Base-by-base conservation (phyloP, 2,113 vertebrate species). In the Amphiprion ocellaris region DNA sequence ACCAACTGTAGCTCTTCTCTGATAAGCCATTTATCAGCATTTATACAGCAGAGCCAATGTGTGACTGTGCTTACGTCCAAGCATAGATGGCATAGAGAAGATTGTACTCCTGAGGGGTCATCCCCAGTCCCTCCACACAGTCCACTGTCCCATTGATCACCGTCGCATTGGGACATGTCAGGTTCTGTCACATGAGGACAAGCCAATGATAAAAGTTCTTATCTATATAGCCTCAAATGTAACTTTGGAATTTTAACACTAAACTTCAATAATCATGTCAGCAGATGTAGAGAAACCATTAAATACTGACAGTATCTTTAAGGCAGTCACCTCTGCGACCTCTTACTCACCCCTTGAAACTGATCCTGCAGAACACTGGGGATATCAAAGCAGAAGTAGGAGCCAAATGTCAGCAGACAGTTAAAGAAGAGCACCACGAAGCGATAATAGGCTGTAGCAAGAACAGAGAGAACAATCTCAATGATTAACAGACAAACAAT, bases 331-430 rank as follows among this genome's bases (percentile, higher is more conserved):
- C 3, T 1, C 5, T 23, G 14, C 1, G 2, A 4, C 2, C 30
- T 30, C 21, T 16, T 63, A 75, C 94, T 94, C 11, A 96, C 94
- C 85, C 96, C 95, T 68, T 96, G 96, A 55, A 96, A 94, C 86
- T 95, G 95, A 24, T 96, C 94, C 87, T 96, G 96, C 56, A 96
- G 84, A 37, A 95, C 93, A 39, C 96, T 94, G 74, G 94, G 95
- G 28, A 96, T 95, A 83, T 96, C 92, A 5, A 96, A 96, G 92
- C 96, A 96, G 90, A 96, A 96, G 86, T 94, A 96, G 33, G 95
- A 95, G 58, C 94, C 92, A 1, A 96, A 96, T 3, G 94, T 96
- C 81, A 96, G 89, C 78, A 97, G 78, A 56, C 95, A 96, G 83
- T 93, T 96, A 92, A 96, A 96, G 86, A 96, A 93, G 1, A 96